Evolutionary conservation across 2,888 invertebrate species (phyloP).

Genomic region (Aporophyla nigra): DNA sequence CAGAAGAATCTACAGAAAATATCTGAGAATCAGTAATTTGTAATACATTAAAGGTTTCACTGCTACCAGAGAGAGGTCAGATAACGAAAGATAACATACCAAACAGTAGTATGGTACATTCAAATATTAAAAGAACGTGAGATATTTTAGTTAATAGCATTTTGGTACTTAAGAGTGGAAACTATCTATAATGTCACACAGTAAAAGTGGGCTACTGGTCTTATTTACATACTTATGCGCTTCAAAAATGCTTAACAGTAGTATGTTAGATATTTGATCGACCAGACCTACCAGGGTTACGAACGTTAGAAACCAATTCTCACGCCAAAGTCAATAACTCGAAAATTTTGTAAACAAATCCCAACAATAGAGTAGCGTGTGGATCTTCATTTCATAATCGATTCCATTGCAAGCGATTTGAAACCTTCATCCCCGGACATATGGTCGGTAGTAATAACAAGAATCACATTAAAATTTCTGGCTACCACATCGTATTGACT

Average conservation of each 20-base stretch:
- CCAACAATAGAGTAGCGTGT: conserved; percentile 83
- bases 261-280: conserved; percentile 85
- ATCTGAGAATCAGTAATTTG: conserved; percentile 59
- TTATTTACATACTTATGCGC: conserved; percentile 66
- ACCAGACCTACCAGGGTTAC: conserved; percentile 88
- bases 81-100: conserved; percentile 59
- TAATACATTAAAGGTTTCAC: conserved; percentile 54
- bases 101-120: conserved; percentile 27
- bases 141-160: conserved; percentile 53
- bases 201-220: conserved; percentile 54
- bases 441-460: conserved; percentile 66
- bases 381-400: conserved; percentile 82
- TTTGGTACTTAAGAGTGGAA: conserved; percentile 33
- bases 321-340: conserved; percentile 89
- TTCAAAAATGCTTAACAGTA: conserved; percentile 82
- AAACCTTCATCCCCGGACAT: conserved; percentile 59
- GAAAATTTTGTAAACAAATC: conserved; percentile 87
- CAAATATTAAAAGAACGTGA: conserved; percentile 44
- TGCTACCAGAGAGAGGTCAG: conserved; percentile 29
- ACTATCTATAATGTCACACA: conserved; percentile 42
- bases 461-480: conserved; percentile 77
- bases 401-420: conserved; percentile 60
- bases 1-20: conserved; percentile 41
- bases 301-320: conserved; percentile 88
- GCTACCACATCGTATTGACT: conserved; percentile 86